A percentile compares a stretch with the other conserved stretches of the same genome.
phyloP scores from a whole-genome alignment of 2,888 invertebrate genomes.

The Platerodrilus igneus region DNA sequence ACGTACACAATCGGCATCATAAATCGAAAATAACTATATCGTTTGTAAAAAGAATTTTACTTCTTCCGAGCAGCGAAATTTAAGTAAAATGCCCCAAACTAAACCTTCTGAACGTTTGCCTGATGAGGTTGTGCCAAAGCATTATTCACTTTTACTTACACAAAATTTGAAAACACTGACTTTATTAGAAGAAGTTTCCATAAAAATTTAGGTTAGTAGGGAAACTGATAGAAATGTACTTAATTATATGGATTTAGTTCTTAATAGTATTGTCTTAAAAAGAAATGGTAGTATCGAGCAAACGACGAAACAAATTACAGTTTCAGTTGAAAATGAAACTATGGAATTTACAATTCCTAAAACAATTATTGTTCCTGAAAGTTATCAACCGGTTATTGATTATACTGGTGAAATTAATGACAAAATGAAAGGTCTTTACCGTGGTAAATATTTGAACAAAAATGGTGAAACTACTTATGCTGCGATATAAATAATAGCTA shows the following conservation, averaged over 20 bases:
- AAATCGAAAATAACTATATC: too few relatives aligned
- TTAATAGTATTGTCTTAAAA: conserved; percentile 57
- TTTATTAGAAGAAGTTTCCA: too few relatives aligned
- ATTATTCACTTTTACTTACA: too few relatives aligned
- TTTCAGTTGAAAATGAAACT: conserved; percentile 60
- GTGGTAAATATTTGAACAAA: conserved; percentile 74
- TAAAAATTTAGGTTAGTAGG: conserved; percentile 67
- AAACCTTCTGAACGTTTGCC: too few relatives aligned
- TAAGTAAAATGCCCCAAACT: too few relatives aligned
- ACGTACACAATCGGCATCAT: too few relatives aligned
- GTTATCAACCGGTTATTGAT: conserved; percentile 58
- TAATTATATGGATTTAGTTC: conserved; percentile 71
- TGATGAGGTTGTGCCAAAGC: too few relatives aligned
- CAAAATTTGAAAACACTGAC: too few relatives aligned
- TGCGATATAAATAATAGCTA: too few relatives aligned
- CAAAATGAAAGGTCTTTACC: conserved; percentile 83
- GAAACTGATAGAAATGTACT: conserved; percentile 65
- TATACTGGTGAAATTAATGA: conserved; percentile 86
- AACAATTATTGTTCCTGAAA: conserved; percentile 54
- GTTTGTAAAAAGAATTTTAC: too few relatives aligned
- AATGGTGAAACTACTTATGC: conserved; percentile 73
- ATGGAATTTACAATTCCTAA: conserved; percentile 62
- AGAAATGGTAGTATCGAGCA: conserved; percentile 48
- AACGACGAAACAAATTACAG: conserved; percentile 38
- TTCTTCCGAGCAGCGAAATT: too few relatives aligned